Base-by-base conservation (phyloP, 2,797 vertebrate genomes). In the Chaunax sp. region DNA sequence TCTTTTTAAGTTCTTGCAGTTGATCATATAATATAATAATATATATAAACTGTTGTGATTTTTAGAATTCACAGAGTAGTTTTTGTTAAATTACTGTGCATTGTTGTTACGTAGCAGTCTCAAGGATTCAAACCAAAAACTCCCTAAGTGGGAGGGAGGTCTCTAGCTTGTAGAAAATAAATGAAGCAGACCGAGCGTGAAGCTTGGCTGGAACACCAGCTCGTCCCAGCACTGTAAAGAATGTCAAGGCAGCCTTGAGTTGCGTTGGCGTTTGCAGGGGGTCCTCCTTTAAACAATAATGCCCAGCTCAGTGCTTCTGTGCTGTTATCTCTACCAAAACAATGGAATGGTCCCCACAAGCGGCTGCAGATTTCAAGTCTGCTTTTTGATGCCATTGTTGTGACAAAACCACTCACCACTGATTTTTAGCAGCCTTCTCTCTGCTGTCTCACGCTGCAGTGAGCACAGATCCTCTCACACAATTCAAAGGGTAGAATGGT, bases 371-470 rank as follows among this genome's bases (percentile, higher is more conserved):
- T 87, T 86, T 86, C 78, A 82, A 89, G 62, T 76, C 59, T 16
- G 30, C 72, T 76, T 87, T 89, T 80, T 85, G 85, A 90, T 87
- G 79, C 83, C 80, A 87, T 92, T 92, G 88, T 92, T 91, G 84
- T 83, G 85, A 87, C 86, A 89, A 78, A 81, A 74, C 57, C 77
- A 77, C 71, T 83, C 75, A 67, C 28, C 37, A 13, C 55, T 77
- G 77, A 84, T 84, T 85, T 65, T 72, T 13, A 54, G 46, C 60
- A 77, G 81, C 69, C 69, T 78, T 81, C 51, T 69, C 41, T 75
- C 63, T 37, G 55, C 64, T 62, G 84, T 66, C 76, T 73, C 62
- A 72, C 33, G 69, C 77, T 67, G 69, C 69, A 63, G 50, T 70
- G 80, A 86, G 64, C 81, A 75, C 60, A 62, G 61, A 76, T 60